Base-by-base conservation (phyloP, 2,113 vertebrate species). In the Epinephelus lanceolatus region DNA sequence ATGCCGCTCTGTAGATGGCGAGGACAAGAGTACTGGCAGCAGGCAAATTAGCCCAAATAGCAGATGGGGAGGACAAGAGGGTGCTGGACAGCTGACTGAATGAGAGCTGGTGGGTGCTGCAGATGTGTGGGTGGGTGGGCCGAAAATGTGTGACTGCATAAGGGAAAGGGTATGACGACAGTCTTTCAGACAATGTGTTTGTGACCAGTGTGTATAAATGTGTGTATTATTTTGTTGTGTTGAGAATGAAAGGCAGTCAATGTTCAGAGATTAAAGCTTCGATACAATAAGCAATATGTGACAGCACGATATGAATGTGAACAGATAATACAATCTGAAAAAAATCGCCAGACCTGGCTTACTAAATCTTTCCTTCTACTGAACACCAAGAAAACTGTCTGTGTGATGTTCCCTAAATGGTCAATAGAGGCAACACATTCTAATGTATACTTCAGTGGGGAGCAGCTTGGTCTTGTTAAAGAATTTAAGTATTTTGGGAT, bases 31-130 rank as follows among this genome's bases (percentile, higher is more conserved):
- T 87, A 90, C 72, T 45, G 87, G 76, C 85, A 91, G 88, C 86
- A 90, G 88, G 92, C 80, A 93, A 94, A 95, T 94, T 94, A 95
- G 89, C 62, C 71, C 33, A 93, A 94, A 94, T 93, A 86, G 92
- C 62, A 69, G 86, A 40, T 80, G 84, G 57, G 83, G 68, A 82
- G 88, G 70, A 85, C 4, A 72, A 63, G 81, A 80, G 88, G 89
- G 74, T 69, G 83, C 56, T 72, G 76, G 82, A 85, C 85, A 56
- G 81, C 56, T 78, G 81, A 81, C 79, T 53, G 57, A 69, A 68
- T 62, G 25, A 78, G 59, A 83, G 76, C 69, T 78, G 83, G 80
- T 84, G 84, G 81, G 63, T 76, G 83, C 76, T 87, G 76, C 67
- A 57, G 70, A 70, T 62, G 71, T 74, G 78, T 72, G 74, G 61